phyloP scores from a whole-genome alignment of 2,888 invertebrate genomes.

The Thera obeliscata region DNA sequence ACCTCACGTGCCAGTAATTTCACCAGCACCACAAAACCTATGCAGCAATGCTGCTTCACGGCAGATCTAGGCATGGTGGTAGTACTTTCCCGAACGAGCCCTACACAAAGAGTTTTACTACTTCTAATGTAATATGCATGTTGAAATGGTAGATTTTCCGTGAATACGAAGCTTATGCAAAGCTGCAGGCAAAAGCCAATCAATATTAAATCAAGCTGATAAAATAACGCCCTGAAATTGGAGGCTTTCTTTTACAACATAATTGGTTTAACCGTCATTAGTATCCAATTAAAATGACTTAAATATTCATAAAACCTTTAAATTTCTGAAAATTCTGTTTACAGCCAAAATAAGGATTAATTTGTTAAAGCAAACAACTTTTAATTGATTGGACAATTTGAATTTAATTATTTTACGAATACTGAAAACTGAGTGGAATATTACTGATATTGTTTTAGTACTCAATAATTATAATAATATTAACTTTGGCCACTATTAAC shows the following conservation, averaged over 20 bases:
- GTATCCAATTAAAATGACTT: slow-evolving; percentile 1
- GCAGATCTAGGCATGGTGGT: no score
- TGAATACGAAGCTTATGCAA: no score
- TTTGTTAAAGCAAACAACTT: slow-evolving; percentile 12
- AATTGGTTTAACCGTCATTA: background rate
- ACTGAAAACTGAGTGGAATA: background rate
- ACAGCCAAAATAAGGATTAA: slow-evolving; percentile 3
- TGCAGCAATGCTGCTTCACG: no score
- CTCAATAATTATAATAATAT: background rate
- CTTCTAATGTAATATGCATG: no score
- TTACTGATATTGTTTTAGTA: background rate
- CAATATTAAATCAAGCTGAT: no score
- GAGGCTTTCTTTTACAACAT: background rate
- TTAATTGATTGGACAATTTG: slow-evolving; percentile 17
- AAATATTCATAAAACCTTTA: background rate
- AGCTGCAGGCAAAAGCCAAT: no score
- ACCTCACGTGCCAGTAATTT: no score
- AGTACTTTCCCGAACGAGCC: no score
- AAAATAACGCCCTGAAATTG: background rate
- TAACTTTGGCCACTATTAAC: no score
- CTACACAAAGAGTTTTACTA: no score
- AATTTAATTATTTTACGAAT: slow-evolving; percentile 2
- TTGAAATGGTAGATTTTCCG: no score
- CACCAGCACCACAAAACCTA: no score
- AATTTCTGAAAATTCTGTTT: background rate